Evolutionary conservation across 2,888 invertebrate species (phyloP), one percentile per base, ranked within the genome.

Genomic region (Drosophila antonietae): DNA sequence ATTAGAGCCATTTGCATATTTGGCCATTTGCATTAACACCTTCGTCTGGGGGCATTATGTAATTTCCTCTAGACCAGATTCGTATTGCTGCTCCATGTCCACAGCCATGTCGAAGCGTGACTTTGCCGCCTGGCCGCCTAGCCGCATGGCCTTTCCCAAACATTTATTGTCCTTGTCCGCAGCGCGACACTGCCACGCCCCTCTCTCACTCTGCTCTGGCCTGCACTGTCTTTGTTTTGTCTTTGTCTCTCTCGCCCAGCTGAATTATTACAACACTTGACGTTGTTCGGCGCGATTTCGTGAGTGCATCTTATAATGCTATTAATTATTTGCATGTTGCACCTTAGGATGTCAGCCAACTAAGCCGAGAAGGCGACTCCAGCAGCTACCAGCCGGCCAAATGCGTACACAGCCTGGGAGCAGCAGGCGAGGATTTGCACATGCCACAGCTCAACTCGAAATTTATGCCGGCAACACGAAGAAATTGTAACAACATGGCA

Each of bases 231-330:
- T 47, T 37, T 37, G 37, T 37, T 28, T 20, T 20, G 9, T 31
- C 47, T 47, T 37, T 39, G 37, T 39, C 28, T 28, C 28, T 3
- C n/a, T 31, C 7, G 20, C 20, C 35, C 53, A 66, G 66, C 80
- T 90, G 86, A 90, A 85, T 90, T 91, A 90, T 90, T 91, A 90
- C 90, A 91, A 80, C 83, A 84, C 77, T 75, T 73, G 75, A 73
- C 89, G 90, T 89, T 91, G 90, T 88, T 90, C 86, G 84, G 81
- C 82, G 88, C 87, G 91, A 92, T 91, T 92, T 92, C 92, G 92
- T 92, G 92, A 92, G 92, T 92, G 92, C 92, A 92, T 92, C 92
- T 92, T 92, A 91, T 92, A 92, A 92, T 92, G 91, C 91, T 92
- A 92, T 92, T 92, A 92, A 92, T 92, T 92, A 92, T 92, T 92